Evolutionary conservation across 2,797 vertebrate genomes (phyloP).

Genomic region (Myotis findleyi): DNA sequence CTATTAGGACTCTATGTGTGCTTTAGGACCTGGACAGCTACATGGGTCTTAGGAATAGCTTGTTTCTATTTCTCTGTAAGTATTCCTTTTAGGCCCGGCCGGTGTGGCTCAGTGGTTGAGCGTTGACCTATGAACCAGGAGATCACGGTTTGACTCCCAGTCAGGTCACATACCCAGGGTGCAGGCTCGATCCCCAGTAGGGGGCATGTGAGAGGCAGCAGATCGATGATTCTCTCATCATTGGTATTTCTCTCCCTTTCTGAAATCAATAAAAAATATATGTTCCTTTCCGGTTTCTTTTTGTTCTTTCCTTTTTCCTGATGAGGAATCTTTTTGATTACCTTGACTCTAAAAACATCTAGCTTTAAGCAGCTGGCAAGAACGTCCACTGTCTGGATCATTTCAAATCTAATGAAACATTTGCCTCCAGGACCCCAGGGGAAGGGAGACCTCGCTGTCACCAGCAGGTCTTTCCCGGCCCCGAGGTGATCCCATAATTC

Average conservation of each 20-base stretch:
- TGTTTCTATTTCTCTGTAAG: not conserved
- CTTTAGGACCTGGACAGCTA: not conserved
- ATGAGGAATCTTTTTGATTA: not conserved
- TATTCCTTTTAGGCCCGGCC: not conserved
- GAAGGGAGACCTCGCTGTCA: not conserved
- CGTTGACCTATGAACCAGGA: no score
- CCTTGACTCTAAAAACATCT: not conserved
- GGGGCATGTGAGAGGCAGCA: no score
- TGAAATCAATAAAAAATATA: no score
- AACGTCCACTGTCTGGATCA: not conserved
- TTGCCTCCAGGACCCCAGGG: not conserved
- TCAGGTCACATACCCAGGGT: no score
- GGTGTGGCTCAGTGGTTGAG: no score
- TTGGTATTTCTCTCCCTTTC: no score
- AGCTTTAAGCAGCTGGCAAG: not conserved
- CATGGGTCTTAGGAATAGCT: not conserved
- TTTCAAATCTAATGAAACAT: not conserved
- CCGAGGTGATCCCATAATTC: not conserved
- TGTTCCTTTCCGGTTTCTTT: slow-evolving; percentile 19
- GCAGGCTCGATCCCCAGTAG: no score
- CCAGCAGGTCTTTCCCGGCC: not conserved
- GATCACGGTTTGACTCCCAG: no score
- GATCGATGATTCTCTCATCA: no score
- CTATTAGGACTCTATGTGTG: not conserved
- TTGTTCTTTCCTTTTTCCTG: not conserved